phyloP scores from a whole-genome alignment of 2,797 vertebrate species.

The Pipistrellus nathusii region DNA sequence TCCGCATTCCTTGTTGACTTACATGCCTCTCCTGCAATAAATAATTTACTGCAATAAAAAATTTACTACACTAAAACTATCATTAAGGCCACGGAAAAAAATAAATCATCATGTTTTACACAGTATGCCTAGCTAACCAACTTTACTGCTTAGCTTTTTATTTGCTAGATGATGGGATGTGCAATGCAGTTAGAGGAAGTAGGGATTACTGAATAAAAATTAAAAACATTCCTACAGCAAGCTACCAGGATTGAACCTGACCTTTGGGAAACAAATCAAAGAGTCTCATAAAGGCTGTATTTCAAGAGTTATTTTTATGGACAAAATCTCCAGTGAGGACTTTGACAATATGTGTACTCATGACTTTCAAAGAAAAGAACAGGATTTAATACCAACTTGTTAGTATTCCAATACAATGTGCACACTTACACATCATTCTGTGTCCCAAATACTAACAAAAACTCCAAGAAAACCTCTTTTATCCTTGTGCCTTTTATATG shows the following conservation, averaged over 20 bases:
- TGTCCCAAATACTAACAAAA: slow-evolving; percentile 7
- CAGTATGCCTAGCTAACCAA: slow-evolving; percentile 80
- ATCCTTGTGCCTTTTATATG: background rate
- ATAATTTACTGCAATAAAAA: slow-evolving; percentile 87
- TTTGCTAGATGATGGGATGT: slow-evolving; percentile 74
- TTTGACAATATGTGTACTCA: slow-evolving; percentile 70
- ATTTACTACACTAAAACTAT: slow-evolving; percentile 83
- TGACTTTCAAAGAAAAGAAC: slow-evolving; percentile 56
- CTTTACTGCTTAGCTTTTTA: slow-evolving; percentile 84
- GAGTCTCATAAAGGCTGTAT: slow-evolving; percentile 79
- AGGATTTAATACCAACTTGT: background rate
- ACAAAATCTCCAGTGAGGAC: slow-evolving; percentile 78
- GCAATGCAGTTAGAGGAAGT: slow-evolving; percentile 63
- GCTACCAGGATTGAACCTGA: slow-evolving; percentile 76
- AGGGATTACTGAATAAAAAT: slow-evolving; percentile 85
- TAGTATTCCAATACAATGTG: slow-evolving; percentile 59
- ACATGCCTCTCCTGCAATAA: slow-evolving; percentile 84
- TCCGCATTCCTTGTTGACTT: slow-evolving; percentile 81
- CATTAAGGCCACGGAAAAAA: slow-evolving; percentile 83
- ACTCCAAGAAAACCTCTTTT: background rate
- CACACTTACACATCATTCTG: background rate
- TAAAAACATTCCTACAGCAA: slow-evolving; percentile 83
- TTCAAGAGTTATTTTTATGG: slow-evolving; percentile 81
- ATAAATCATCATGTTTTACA: slow-evolving; percentile 87
- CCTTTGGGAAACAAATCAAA: slow-evolving; percentile 84